These are phyloP conservation scores for Acleris laterana DNA, from an alignment of 2,888 invertebrate genomes.

Conservation along the genomic window DNA sequence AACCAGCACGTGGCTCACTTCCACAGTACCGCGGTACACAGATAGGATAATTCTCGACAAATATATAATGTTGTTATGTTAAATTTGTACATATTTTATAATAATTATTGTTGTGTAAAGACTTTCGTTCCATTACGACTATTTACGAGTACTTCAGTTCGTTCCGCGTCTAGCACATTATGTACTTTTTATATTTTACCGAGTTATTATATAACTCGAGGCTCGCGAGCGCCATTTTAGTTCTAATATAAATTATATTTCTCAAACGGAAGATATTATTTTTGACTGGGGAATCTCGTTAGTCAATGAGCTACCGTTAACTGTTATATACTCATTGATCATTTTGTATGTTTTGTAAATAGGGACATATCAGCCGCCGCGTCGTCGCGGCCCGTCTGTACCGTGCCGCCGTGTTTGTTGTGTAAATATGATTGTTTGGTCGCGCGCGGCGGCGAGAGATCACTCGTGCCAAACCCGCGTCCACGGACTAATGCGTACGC, in stretches of 20 bases:
- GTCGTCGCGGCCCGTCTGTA: slow-evolving; percentile 38
- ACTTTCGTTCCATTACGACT: slow-evolving; percentile 47
- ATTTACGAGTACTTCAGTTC: slow-evolving; percentile 21
- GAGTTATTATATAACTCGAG: slow-evolving; percentile 25
- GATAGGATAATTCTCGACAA: slow-evolving; percentile 44
- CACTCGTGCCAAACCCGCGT: slow-evolving; percentile 72
- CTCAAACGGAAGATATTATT: slow-evolving; percentile 45
- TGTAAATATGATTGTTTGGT: slow-evolving; percentile 48
- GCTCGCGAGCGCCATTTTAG: slow-evolving; percentile 41
- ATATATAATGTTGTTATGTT: slow-evolving; percentile 66
- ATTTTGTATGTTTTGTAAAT: slow-evolving; percentile 68
- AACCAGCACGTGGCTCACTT: no score
- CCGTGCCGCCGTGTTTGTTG: slow-evolving; percentile 40
- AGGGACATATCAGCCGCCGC: slow-evolving; percentile 61
- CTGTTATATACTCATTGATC: slow-evolving; percentile 64
- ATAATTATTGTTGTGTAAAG: slow-evolving; percentile 76
- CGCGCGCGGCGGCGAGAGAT: slow-evolving; percentile 49
- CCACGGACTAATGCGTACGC: no score
- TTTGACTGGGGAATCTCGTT: slow-evolving; percentile 46
- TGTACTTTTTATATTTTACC: slow-evolving; percentile 20
- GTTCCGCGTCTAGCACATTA: slow-evolving; percentile 17
- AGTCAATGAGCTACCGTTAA: slow-evolving; percentile 42
- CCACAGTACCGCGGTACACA: background rate
- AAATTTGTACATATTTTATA: slow-evolving; percentile 69
- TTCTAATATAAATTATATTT: slow-evolving; percentile 43